Conservation (phyloP, 2,113 vertebrate genomes). For the Scartelaos histophorus region DNA sequence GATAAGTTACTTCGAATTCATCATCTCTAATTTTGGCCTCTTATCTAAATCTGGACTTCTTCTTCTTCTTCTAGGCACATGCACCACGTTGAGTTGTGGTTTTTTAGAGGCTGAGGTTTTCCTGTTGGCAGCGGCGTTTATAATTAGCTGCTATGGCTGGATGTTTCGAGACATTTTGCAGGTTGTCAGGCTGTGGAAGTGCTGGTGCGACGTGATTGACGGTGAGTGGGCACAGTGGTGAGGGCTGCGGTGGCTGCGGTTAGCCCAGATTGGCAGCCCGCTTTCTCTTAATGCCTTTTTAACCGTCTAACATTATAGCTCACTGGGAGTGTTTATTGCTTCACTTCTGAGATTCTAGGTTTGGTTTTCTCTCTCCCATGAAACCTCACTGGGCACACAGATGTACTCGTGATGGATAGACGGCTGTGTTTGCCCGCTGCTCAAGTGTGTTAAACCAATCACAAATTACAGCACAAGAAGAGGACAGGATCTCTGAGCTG, state of each 20-base stretch:
- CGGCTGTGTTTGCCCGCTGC: conserved; percentile 41
- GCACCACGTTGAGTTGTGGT: conserved; percentile 30
- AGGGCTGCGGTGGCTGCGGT: conserved; percentile 47
- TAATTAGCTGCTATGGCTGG: conserved; percentile 46
- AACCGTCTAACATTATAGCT: conserved; percentile 48
- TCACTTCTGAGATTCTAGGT: conserved; percentile 16
- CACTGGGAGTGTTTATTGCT: conserved; percentile 31
- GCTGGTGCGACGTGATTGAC: conserved; percentile 51
- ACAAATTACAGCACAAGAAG: conserved; percentile 24
- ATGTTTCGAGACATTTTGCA: conserved; percentile 38
- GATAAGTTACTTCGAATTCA: background rate
- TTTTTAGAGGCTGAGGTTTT: conserved; percentile 11
- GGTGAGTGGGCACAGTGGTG: conserved; percentile 49
- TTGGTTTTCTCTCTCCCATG: conserved; percentile 19
- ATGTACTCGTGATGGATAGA: conserved; percentile 29
- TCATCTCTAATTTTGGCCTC: background rate
- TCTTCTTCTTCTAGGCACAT: conserved; percentile 4
- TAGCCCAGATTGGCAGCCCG: conserved; percentile 61
- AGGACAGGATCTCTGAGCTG: background rate
- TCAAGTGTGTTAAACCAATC: conserved; percentile 40
- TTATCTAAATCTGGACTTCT: background rate
- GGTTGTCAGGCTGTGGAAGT: conserved; percentile 53
- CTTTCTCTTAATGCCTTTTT: conserved; percentile 47
- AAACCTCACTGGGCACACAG: conserved; percentile 20
- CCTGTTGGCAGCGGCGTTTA: conserved; percentile 30